These are phyloP conservation scores for Lacanobia oleracea DNA, from an alignment of 2,888 invertebrate species.

Conservation along the genomic window DNA sequence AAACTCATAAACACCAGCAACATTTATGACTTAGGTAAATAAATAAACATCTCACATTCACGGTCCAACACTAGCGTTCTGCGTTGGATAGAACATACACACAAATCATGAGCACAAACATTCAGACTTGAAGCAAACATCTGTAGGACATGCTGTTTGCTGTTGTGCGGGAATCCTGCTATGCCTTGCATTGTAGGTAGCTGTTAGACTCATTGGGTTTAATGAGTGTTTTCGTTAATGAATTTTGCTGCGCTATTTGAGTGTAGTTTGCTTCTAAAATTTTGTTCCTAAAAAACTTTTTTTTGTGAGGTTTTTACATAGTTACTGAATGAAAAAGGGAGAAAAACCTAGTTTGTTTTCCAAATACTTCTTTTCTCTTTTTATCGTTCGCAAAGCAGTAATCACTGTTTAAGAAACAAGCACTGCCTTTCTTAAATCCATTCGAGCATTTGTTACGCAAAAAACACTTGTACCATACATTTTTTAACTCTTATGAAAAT, in stretches of 20 bases:
- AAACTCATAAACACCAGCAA: slow-evolving; percentile 43
- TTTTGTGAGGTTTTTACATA: too few relatives aligned
- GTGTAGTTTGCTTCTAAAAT: neutral
- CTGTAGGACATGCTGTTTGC: slow-evolving; percentile 40
- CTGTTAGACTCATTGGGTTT: neutral
- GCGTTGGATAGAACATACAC: slow-evolving; percentile 36
- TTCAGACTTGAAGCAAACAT: slow-evolving; percentile 40
- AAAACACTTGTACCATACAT: neutral
- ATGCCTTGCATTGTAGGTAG: slow-evolving; percentile 6
- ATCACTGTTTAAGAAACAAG: too few relatives aligned
- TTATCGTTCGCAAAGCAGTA: too few relatives aligned
- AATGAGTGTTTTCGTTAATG: neutral
- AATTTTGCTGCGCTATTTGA: too few relatives aligned
- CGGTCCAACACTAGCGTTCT: slow-evolving; percentile 37
- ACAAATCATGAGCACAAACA: slow-evolving; percentile 55
- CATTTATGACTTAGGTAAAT: slow-evolving; percentile 56
- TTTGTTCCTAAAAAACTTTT: too few relatives aligned
- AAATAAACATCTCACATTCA: slow-evolving; percentile 57
- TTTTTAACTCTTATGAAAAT: neutral
- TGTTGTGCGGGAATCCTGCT: slow-evolving; percentile 9
- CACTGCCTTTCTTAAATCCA: neutral
- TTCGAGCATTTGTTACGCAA: neutral
- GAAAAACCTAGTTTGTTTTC: too few relatives aligned
- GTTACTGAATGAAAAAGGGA: too few relatives aligned
- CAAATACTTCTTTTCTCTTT: too few relatives aligned